phyloP scores from a whole-genome alignment of 2,797 vertebrate genomes.

The Paramormyrops hopkinsi region DNA sequence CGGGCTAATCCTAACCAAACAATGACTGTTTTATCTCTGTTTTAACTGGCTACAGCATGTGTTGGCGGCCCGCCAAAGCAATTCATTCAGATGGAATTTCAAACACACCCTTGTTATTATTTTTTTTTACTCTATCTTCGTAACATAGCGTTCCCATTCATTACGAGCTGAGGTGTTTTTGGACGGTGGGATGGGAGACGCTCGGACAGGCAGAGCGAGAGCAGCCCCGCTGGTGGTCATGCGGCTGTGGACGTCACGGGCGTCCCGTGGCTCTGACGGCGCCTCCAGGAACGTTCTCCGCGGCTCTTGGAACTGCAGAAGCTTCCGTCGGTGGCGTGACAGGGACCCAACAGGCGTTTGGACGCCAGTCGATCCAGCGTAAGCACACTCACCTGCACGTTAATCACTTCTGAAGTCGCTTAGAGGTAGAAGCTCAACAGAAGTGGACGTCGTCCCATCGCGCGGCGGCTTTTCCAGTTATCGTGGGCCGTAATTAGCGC shows the following conservation, averaged over 20 bases:
- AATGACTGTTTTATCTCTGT: constrained; percentile 21
- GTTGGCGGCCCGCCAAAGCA: constrained; percentile 41
- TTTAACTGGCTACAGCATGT: constrained; percentile 35
- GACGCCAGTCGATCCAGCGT: not conserved
- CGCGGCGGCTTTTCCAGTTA: not conserved
- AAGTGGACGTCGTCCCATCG: not conserved
- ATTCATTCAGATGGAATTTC: constrained; percentile 40
- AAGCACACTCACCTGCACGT: not conserved
- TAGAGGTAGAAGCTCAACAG: not conserved
- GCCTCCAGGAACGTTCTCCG: not conserved
- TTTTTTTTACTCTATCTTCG: constrained; percentile 13
- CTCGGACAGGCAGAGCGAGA: not conserved
- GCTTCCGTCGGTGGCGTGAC: not conserved
- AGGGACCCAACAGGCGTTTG: not conserved
- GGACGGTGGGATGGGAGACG: not conserved
- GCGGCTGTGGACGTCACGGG: not conserved
- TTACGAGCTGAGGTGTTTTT: not conserved
- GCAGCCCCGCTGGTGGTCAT: not conserved
- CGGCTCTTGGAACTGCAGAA: not conserved
- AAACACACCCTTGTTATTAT: constrained; percentile 33
- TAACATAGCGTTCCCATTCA: constrained; percentile 18
- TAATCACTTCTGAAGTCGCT: not conserved
- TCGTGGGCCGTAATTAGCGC: not conserved
- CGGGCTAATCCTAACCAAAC: constrained; percentile 17
- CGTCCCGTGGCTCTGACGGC: not conserved